Percentiles rank a stretch among this genome's conserved stretches.
phyloP scores from a whole-genome alignment of 2,113 vertebrate genomes.

The Arizona elegans region DNA sequence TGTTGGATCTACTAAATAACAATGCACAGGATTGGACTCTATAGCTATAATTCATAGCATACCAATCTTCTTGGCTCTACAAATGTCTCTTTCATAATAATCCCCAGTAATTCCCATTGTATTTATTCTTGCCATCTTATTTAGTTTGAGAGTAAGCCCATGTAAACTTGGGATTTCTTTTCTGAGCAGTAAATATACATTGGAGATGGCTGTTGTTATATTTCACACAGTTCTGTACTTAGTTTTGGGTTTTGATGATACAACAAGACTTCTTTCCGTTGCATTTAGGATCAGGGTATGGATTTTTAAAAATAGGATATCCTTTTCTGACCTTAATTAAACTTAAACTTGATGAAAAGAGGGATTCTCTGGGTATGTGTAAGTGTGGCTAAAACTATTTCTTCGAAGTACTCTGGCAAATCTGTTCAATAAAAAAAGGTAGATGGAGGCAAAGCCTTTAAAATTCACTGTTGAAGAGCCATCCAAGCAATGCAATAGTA shows the following conservation, averaged over 20 bases:
- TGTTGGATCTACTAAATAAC: neutral
- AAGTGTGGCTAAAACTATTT: neutral
- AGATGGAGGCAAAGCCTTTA: neutral
- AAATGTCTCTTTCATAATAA: neutral
- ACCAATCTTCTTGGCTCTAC: neutral
- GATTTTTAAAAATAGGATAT: neutral
- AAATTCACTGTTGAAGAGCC: neutral
- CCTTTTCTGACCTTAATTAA: neutral
- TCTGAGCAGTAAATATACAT: neutral
- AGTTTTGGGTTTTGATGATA: neutral
- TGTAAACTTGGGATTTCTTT: neutral
- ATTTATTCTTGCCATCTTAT: neutral
- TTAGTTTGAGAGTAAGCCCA: neutral
- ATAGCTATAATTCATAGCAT: neutral
- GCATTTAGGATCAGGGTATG: neutral
- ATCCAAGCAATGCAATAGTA: neutral
- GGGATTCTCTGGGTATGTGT: neutral
- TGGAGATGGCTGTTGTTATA: neutral
- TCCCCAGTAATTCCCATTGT: neutral
- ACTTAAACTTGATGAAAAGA: constrained; percentile 13
- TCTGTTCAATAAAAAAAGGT: neutral
- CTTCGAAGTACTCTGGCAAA: neutral
- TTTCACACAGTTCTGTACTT: neutral
- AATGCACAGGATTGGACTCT: neutral
- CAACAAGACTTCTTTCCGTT: neutral